These are phyloP conservation scores for Pogonomyrmex californicus DNA, from an alignment of 1,140 invertebrate genomes.

Conservation along the genomic window DNA sequence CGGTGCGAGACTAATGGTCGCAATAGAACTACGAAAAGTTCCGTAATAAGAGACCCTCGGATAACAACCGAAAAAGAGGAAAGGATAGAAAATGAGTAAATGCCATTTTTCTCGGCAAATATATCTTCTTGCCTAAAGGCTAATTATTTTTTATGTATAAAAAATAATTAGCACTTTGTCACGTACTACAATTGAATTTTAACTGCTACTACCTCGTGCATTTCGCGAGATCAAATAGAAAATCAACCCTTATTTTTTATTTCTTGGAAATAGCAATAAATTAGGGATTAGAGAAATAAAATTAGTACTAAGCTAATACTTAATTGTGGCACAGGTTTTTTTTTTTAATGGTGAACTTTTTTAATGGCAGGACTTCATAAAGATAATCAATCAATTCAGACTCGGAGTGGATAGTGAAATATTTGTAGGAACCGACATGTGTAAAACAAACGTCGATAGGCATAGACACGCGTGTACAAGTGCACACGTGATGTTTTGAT, in stretches of 20 bases:
- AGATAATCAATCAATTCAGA: no score
- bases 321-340: no score
- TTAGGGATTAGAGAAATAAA: no score
- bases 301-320: no score
- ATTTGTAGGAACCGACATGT: neutral
- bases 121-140: neutral
- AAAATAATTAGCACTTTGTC: neutral
- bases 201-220: neutral
- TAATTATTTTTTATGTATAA: neutral
- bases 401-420: neutral
- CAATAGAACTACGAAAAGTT: conserved; percentile 65
- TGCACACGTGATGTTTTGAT: neutral
- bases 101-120: conserved; percentile 24
- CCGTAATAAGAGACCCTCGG: conserved; percentile 57
- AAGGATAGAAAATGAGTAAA: conserved; percentile 17
- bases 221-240: neutral
- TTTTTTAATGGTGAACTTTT: no score
- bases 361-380: no score
- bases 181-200: neutral
- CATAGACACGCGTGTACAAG: conserved; percentile 4
- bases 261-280: no score
- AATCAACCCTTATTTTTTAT: no score
- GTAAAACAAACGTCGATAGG: conserved; percentile 1
- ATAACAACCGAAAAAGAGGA: neutral
- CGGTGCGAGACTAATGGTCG: conserved; percentile 71